Evolutionary conservation across 2,797 vertebrate genomes (phyloP), one percentile per base, ranked within the genome.

Genomic region (Lacerta bilineata): DNA sequence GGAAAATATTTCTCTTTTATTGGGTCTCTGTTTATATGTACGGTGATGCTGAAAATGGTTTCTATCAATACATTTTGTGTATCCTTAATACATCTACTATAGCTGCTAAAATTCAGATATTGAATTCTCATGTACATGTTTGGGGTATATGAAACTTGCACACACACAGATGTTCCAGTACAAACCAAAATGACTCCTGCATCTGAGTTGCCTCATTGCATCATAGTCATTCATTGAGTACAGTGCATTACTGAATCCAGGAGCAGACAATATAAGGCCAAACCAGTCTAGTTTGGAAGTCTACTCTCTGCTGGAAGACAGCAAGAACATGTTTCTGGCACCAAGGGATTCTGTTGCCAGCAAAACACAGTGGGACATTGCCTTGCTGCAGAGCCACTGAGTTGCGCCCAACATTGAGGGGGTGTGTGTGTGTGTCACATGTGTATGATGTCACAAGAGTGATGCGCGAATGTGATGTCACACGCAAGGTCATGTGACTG

Each of bases 11-110:
- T 88, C n/a, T 81, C 81, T 72, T 75, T 79, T 80, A 90, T 90
- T 84, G 84, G 20, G 50, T 2, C 27, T 91, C 25, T 72, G 61
- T 83, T 84, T 88, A 66, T 11, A 90, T 81, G 82, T 92, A 91
- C 39, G 83, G 88, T 81, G 78, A 75, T 89, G 8, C 4, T n/a
- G 90, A 71, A 71, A 87, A 59, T 17, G 25, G n/a, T 36, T 39
- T 23, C 20, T 80, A 17, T 36, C 15, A 9, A 29, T 55, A 71
- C 1, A 2, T 29, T 55, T 25, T 10, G 20, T 36, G 41, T 17
- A 23, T n/a, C 69, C 23, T 86, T 33, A 20, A 36, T n/a, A 27
- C 43, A 50, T 20, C 6, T 69, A 8, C 36, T 50, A 50, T 46
- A 33, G 13, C 89, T 85, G 23, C 84, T 93, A 72, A 72, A 29